Conservation (phyloP, 2,113 vertebrate genomes). For the Scortum barcoo region DNA sequence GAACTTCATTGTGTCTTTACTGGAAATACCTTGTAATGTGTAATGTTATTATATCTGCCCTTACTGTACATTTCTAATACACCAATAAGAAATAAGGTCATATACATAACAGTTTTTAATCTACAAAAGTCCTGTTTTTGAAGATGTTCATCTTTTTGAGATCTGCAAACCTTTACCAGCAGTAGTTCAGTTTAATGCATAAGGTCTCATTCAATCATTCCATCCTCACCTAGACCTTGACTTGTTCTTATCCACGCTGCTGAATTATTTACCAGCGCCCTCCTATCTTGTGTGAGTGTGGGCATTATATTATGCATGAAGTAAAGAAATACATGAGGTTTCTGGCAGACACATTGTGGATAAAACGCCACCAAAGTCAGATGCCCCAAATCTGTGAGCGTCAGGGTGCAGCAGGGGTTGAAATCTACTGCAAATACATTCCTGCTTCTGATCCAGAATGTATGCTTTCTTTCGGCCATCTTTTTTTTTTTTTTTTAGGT, state of each 20-base stretch:
- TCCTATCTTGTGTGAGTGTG: constrained; percentile 32
- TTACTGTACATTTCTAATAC: background rate
- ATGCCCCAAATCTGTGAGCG: background rate
- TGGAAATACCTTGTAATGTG: background rate
- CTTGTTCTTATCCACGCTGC: constrained; percentile 41
- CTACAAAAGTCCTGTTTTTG: no score
- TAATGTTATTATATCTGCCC: no score
- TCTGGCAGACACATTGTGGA: constrained; percentile 24
- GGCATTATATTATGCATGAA: constrained; percentile 63
- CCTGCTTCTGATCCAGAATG: background rate
- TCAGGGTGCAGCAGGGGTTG: no score
- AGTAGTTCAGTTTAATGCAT: constrained; percentile 2
- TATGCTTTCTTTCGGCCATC: background rate
- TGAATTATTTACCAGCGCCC: constrained; percentile 60
- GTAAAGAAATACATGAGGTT: constrained; percentile 34
- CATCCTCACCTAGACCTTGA: constrained; percentile 39
- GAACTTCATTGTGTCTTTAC: background rate
- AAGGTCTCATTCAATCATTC: constrained; percentile 22
- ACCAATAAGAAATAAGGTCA: background rate
- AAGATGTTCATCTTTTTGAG: background rate
- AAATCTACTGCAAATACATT: background rate
- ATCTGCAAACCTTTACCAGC: constrained; percentile 5
- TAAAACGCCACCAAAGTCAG: background rate
- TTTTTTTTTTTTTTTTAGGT: background rate
- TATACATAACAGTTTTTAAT: background rate